Base-by-base conservation (phyloP, 2,888 invertebrate genomes). In the Erebia palarica region DNA sequence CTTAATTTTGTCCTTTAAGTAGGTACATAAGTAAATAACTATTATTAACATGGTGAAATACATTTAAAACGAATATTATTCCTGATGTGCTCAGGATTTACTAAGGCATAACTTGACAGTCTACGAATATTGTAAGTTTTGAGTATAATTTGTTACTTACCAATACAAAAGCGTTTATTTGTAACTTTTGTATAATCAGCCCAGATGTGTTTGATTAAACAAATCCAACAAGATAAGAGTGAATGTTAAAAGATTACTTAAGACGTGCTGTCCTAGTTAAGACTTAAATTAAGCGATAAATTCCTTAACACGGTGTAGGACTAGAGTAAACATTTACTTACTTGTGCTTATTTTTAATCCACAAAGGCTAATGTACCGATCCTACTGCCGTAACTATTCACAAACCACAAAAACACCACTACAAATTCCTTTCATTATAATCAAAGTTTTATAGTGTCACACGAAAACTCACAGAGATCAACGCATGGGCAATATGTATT, bases 241-340 rank as follows among this genome's bases (percentile, higher is more conserved):
- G 9, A 16, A 47, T 27, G 47, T 47, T 47, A 47, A 13, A 13
- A 47, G 7, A 49, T 51, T 14, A 64, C 21, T 5, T 21, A 57
- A 47, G 47, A 11, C 44, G 13, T 47, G 14, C 49, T 21, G 13
- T 63, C 13, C 18, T 21, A 49, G 47, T 21, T 63, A 8, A 14
- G 9, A 63, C 65, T 65, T 16, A 55, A 58, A 58, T 55, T 21
- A 16, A 67, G 16, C 21, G 49, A 67, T 67, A 59, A 59, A 67
- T 59, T 67, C 49, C 63, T 60, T 59, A 36, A 65, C 58, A 69
- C 63, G 61, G 63, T 42, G 57, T 53, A 69, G 51, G 65, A 42
- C 70, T 66, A 64, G 58, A 51, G 65, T 74, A 87, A 90, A 90
- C 90, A 91, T 91, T 91, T 90, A 92, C 92, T 92, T 84, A 92